Evolutionary conservation across 2,797 vertebrate genomes (phyloP), one percentile per base, ranked within the genome.

Genomic region (Pterois miles): DNA sequence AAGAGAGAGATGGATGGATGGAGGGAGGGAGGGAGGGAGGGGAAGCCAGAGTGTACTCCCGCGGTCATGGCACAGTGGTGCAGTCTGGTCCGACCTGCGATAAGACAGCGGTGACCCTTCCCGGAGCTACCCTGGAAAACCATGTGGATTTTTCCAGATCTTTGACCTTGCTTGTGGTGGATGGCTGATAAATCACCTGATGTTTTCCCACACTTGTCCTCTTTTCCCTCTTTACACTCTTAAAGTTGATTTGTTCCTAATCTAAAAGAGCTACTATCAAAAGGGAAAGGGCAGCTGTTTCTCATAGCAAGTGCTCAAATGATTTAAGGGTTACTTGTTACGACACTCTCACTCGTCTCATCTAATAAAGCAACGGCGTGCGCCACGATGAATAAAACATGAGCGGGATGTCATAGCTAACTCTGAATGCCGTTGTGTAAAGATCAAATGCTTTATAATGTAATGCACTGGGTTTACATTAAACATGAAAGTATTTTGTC

Each of bases 81-180:
- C 69, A 59, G 76, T 46, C 82, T 69, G 83, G 82, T 65, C 70
- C 54, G 85, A 90, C 92, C 91, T 87, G 81, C 71, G 90, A 95
- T 94, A 93, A 91, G 87, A 83, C 83, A 75, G 62, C 65, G 62
- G 25, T 81, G 85, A 93, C 86, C 85, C 87, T 77, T 86, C 62
- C 81, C 83, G 56, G 70, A 84, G 71, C 69, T 63, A 74, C 62
- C 33, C 40, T 48, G 63, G 54, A 83, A 68, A 70, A 75, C 16
- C 23, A 38, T 58, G 67, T 80, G 69, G 65, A 83, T 68, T 81
- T 88, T 86, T 83, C 74, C 71, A 69, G 58, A 72, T 78, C 66
- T 86, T 82, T 85, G 83, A 86, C 82, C 88, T 81, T 59, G 62
- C 54, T 68, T 22, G 27, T n/a, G 14, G 38, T 22, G 25, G 68